These are phyloP conservation scores for Oxyruncus cristatus DNA, from an alignment of 2,113 vertebrate species.

Conservation along the genomic window DNA sequence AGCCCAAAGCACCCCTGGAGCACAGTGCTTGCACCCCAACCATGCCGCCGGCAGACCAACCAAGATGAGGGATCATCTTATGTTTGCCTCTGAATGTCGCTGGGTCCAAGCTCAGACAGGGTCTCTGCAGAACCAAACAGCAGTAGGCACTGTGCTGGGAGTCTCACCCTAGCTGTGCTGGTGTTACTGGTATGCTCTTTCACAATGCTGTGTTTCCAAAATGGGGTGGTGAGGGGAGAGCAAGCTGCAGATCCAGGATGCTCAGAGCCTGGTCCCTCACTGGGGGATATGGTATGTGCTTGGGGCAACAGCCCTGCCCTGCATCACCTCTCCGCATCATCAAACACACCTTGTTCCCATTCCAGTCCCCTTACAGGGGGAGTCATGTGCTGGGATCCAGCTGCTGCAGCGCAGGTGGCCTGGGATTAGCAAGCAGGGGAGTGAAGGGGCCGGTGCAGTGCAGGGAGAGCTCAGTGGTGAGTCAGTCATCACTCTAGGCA, in stretches of 20 bases:
- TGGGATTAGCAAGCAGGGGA: neutral
- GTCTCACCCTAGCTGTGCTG: neutral
- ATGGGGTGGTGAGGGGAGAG: accelerated
- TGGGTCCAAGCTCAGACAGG: neutral
- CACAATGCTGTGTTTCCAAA: neutral
- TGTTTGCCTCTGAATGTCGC: neutral
- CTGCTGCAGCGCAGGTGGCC: neutral
- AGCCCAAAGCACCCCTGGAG: neutral
- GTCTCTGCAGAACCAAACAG: neutral
- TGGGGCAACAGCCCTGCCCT: neutral
- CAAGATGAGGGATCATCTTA: neutral
- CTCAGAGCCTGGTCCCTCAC: neutral
- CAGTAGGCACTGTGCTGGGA: neutral
- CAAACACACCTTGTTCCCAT: neutral
- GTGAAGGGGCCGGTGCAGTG: accelerated
- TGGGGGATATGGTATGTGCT: neutral
- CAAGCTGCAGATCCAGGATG: neutral
- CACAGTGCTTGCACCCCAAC: neutral
- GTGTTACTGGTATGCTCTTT: neutral
- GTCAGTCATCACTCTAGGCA: neutral
- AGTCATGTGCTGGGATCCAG: neutral
- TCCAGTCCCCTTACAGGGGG: neutral
- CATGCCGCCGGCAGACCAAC: neutral
- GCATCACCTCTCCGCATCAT: neutral
- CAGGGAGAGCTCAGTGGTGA: accelerated